Conservation (phyloP, 2,888 invertebrate species). For the Drosophila sordidapex region DNA sequence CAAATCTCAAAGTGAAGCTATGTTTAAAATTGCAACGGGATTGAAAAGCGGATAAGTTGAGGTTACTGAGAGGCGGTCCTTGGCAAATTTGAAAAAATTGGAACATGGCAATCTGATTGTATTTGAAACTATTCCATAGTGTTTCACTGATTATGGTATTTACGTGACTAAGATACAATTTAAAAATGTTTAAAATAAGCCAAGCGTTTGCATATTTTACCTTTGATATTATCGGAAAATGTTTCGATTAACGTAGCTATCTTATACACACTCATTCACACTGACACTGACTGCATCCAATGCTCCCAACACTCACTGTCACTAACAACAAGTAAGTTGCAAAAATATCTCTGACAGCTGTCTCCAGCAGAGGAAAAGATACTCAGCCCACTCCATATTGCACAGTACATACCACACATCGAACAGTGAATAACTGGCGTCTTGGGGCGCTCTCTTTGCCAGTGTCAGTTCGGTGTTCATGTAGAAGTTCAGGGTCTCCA, state of each 20-base stretch:
- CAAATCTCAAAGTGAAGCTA: background rate
- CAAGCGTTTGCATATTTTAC: background rate
- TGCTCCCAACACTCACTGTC: conserved; percentile 29
- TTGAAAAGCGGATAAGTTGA: background rate
- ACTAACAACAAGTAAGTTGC: conserved; percentile 43
- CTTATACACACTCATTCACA: conserved; percentile 4
- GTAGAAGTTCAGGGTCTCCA: conserved; percentile 84
- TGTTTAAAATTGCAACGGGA: background rate
- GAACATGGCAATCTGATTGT: too few species aligned
- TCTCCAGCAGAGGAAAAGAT: conserved; percentile 7
- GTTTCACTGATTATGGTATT: background rate
- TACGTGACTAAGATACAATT: background rate
- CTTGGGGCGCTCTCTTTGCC: conserved; percentile 73
- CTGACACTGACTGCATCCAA: background rate
- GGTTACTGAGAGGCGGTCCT: background rate
- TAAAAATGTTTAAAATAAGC: background rate
- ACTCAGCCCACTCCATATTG: background rate
- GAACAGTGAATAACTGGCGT: conserved; percentile 74
- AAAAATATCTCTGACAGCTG: conserved; percentile 37
- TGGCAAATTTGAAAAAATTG: too few species aligned
- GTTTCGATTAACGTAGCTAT: background rate
- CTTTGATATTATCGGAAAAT: background rate
- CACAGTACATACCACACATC: conserved; percentile 82
- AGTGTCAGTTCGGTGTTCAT: conserved; percentile 85
- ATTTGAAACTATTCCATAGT: background rate